Evolutionary conservation across 2,888 invertebrate genomes (phyloP), one percentile per base, ranked within the genome.

Genomic region (Scaeva pyrastri): DNA sequence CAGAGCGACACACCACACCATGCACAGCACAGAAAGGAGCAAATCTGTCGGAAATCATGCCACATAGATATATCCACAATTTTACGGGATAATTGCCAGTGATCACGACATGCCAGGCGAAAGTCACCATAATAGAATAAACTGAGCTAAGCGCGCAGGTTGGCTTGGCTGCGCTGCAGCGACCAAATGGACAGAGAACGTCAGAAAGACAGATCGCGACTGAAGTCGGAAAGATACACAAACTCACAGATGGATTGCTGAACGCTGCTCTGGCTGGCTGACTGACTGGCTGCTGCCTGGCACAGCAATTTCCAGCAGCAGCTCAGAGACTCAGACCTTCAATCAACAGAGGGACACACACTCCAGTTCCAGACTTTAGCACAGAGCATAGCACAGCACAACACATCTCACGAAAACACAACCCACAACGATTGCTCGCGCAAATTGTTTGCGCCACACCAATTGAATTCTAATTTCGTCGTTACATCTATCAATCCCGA

Each of bases 81-180:
- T 86, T 86, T 86, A 86, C 86, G 86, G 86, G 86, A 86, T 86
- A 86, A 86, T 86, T 86, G 86, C 81, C 77, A 71, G 74, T 86
- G 86, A 86, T 86, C 86, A 86, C 86, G 86, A 86, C 81, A 86
- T 82, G 86, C 64, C 77, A 86, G 77, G 86, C 86, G 86, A 86
- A 86, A 86, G 86, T 86, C 81, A 82, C 81, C 81, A 71, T 77
- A 77, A 78, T 76, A 58, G 41, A 58, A 45, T 56, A 56, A 68
- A 52, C 50, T 52, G 6, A 52, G 71, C 58, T 70, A 60, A 74
- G 39, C 78, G 39, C 21, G 43, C 71, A 71, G 71, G 56, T 56
- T 52, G 36, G 19, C 60, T 62, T n/a, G 19, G 21, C 7, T 26
- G 45, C n/a, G 60, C 41, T 19, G 45, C 71, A 60, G 50, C 16